Conservation (phyloP, 1,140 invertebrate genomes). For the Euglossa dilemma region DNA sequence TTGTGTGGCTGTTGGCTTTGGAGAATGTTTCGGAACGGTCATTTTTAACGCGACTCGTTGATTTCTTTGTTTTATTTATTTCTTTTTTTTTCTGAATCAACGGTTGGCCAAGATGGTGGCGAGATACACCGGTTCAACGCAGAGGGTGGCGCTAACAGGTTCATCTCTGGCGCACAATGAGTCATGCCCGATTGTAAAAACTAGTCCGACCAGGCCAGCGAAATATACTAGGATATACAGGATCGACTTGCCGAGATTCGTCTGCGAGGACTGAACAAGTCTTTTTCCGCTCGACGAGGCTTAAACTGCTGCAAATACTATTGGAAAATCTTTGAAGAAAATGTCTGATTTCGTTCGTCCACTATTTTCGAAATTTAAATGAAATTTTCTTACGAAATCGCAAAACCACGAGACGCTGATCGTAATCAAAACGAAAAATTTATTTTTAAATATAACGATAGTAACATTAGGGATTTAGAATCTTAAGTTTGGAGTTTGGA, state of each 20-base stretch:
- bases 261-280: background rate
- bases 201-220: constrained; percentile 14
- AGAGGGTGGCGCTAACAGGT: constrained; percentile 63
- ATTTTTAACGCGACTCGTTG: background rate
- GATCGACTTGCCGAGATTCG: background rate
- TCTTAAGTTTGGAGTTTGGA: too few relatives aligned
- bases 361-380: too few relatives aligned
- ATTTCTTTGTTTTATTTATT: background rate
- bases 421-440: too few relatives aligned
- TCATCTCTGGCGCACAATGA: constrained; percentile 58
- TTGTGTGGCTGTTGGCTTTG: background rate
- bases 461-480: too few relatives aligned
- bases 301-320: background rate
- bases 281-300: background rate
- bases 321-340: too few relatives aligned
- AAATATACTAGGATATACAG: constrained; percentile 3
- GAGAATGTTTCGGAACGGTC: background rate
- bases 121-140: constrained; percentile 35
- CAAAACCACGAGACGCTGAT: too few relatives aligned
- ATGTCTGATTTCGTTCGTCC: too few relatives aligned
- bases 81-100: background rate
- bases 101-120: constrained; percentile 33
- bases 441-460: too few relatives aligned
- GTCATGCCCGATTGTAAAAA: constrained; percentile 42
- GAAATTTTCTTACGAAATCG: too few relatives aligned